These are phyloP conservation scores for Atta cephalotes DNA, from an alignment of 1,140 invertebrate species.

Conservation along the genomic window DNA sequence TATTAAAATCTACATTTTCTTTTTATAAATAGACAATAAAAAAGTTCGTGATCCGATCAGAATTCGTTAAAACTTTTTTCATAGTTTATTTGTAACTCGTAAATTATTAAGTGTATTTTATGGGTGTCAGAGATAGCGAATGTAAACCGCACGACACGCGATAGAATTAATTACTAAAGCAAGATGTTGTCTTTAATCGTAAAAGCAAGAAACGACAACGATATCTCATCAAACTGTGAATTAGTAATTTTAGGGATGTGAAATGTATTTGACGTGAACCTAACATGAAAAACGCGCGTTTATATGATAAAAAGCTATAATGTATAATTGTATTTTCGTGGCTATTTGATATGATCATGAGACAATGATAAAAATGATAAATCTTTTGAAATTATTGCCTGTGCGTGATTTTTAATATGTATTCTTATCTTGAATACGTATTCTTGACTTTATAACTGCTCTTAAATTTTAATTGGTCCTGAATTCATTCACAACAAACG, in stretches of 20 bases:
- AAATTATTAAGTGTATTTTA: background rate
- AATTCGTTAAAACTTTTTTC: background rate
- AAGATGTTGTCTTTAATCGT: conserved; percentile 2
- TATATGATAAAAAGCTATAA: conserved; percentile 14
- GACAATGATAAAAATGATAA: conserved; percentile 22
- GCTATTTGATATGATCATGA: background rate
- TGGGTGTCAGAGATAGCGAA: background rate
- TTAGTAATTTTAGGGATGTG: background rate
- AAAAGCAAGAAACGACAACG: conserved; percentile 8
- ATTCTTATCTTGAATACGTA: background rate
- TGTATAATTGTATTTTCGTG: conserved; percentile 10
- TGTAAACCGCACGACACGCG: background rate
- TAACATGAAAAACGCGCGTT: conserved; percentile 21
- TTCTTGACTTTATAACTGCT: background rate
- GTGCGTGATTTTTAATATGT: background rate
- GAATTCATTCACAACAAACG: background rate
- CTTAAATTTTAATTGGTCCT: background rate
- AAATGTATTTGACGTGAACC: background rate
- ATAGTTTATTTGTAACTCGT: background rate
- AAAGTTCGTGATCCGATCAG: background rate
- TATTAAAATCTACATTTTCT: background rate
- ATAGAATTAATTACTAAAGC: conserved; percentile 29
- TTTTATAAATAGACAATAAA: background rate
- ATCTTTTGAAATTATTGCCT: conserved; percentile 18
- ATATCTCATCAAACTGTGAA: conserved; percentile 10